Percentiles rank a stretch among this genome's conserved stretches.
These are phyloP conservation scores for Lasaia peninsularis DNA, from an alignment of 1,140 invertebrate species.

Conservation along the genomic window DNA sequence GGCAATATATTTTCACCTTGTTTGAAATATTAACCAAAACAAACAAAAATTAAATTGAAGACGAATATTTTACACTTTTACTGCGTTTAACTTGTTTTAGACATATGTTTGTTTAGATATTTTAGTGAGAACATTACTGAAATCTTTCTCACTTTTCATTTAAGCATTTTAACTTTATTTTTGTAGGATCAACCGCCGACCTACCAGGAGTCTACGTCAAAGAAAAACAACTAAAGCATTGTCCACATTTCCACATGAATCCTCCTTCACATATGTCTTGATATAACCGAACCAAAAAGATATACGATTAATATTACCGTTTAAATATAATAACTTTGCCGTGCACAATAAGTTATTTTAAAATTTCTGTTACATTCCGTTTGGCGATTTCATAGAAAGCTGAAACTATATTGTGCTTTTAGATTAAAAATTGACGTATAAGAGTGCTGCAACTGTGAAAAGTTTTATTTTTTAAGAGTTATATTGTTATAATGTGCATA, in stretches of 20 bases:
- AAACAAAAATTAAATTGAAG: too few relatives aligned
- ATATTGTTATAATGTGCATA: slow-evolving; percentile 12
- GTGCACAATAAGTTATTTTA: neutral
- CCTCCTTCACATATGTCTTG: slow-evolving; percentile 11
- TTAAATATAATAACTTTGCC: neutral
- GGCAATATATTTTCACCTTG: too few relatives aligned
- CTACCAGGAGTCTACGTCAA: slow-evolving; percentile 79
- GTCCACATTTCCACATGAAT: slow-evolving; percentile 61
- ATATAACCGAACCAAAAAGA: slow-evolving; percentile 1
- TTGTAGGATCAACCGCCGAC: slow-evolving; percentile 87
- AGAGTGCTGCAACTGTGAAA: neutral
- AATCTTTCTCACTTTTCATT: too few relatives aligned
- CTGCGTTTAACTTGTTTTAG: too few relatives aligned
- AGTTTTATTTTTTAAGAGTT: slow-evolving; percentile 9
- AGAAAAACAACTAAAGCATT: slow-evolving; percentile 74
- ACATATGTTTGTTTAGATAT: too few relatives aligned
- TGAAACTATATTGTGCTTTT: neutral
- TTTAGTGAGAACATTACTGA: too few relatives aligned
- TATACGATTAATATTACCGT: neutral
- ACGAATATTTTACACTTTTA: too few relatives aligned
- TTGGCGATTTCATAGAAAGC: neutral
- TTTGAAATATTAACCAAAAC: too few relatives aligned
- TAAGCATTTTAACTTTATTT: slow-evolving; percentile 25
- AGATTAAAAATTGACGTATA: neutral
- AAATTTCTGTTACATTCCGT: neutral